Evolutionary conservation across 2,888 invertebrate genomes (phyloP).

Genomic region (Leucania comma): DNA sequence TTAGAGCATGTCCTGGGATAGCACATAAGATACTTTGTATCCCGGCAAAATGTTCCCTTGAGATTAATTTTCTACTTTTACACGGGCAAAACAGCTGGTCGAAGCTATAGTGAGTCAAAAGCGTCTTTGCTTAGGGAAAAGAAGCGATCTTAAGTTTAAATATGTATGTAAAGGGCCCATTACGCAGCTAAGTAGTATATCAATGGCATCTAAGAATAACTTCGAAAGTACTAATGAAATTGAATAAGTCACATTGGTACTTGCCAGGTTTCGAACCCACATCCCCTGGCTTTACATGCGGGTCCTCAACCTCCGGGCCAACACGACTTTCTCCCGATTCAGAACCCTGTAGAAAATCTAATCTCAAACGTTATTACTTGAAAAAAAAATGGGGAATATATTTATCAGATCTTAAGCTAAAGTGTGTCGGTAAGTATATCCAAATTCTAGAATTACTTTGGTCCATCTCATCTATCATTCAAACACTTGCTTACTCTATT

Average conservation of each 20-base stretch:
- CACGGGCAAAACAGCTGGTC: too few relatives aligned
- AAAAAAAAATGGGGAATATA: too few relatives aligned
- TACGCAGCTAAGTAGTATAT: background rate
- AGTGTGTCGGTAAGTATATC: background rate
- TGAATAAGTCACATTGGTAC: constrained; percentile 44
- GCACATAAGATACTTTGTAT: too few relatives aligned
- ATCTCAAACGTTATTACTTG: constrained; percentile 29
- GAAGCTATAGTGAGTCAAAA: background rate
- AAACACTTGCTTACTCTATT: background rate
- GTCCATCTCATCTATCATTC: too few relatives aligned
- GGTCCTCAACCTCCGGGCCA: constrained; percentile 28
- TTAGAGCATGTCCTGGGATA: too few relatives aligned
- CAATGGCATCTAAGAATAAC: background rate
- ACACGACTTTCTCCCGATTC: constrained; percentile 25
- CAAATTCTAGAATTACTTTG: background rate
- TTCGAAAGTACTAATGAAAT: constrained; percentile 34
- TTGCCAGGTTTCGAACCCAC: constrained; percentile 54
- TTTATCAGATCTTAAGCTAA: too few relatives aligned
- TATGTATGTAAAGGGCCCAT: background rate
- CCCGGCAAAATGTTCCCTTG: too few relatives aligned
- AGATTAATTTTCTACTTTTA: too few relatives aligned
- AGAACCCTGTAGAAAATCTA: constrained; percentile 49
- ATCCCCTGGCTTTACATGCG: constrained; percentile 22
- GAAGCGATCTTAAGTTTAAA: background rate
- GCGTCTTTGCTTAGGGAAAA: background rate